Evolutionary conservation across 2,113 vertebrate species (phyloP).

Genomic region (Neogobius melanostomus): DNA sequence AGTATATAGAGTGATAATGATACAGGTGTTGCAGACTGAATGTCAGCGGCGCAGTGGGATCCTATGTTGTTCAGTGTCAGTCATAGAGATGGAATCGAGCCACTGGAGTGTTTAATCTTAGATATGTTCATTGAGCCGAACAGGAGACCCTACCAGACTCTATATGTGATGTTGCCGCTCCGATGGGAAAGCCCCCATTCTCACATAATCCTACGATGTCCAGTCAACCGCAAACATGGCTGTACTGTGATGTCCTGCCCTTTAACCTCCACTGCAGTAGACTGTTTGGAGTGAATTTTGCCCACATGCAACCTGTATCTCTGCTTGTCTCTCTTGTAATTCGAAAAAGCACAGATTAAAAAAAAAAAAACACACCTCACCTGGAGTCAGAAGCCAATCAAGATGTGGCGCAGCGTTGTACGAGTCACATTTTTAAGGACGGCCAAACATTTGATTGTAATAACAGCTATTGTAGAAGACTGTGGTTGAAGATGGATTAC

Average conservation of each 20-base stretch:
- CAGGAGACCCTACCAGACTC: conserved; percentile 25
- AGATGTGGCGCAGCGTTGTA: neutral
- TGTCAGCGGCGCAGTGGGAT: neutral
- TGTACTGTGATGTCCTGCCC: conserved; percentile 5
- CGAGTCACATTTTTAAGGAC: neutral
- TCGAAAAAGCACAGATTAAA: neutral
- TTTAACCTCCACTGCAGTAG: neutral
- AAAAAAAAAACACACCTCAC: neutral
- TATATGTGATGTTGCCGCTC: conserved; percentile 18
- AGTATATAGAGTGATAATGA: neutral
- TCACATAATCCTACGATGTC: conserved; percentile 14
- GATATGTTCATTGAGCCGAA: conserved; percentile 44
- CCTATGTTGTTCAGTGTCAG: conserved; percentile 42
- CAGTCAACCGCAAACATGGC: conserved; percentile 1
- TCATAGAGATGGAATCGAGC: conserved; percentile 51
- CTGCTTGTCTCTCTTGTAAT: no score
- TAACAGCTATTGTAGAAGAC: conserved; percentile 1
- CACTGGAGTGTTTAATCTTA: conserved; percentile 56
- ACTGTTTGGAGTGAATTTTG: neutral
- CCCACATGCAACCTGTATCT: neutral
- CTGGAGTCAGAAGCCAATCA: conserved; percentile 1
- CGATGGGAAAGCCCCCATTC: conserved; percentile 21
- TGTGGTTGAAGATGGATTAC: neutral
- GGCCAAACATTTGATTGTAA: neutral
- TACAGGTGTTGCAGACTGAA: conserved; percentile 15